A percentile compares a stretch with the other conserved stretches of the same genome.
These are phyloP conservation scores for Rhyacophila evoluta DNA, from an alignment of 2,888 invertebrate species.

Conservation along the genomic window DNA sequence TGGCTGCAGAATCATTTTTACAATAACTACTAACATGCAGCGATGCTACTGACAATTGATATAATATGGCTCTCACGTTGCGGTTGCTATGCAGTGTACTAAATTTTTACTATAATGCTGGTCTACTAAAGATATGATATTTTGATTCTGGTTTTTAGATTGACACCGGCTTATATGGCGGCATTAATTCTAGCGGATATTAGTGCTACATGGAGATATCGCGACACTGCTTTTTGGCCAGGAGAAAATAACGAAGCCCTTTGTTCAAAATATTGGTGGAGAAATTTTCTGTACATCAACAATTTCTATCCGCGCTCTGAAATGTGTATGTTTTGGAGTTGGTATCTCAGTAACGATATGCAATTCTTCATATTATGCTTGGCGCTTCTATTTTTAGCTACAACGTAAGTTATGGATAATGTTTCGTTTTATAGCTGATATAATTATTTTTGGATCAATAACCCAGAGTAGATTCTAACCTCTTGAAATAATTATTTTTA, in stretches of 20 bases:
- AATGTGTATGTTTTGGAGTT: constrained; percentile 68
- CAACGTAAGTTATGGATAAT: constrained; percentile 62
- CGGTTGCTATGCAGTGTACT: no score
- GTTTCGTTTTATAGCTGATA: no score
- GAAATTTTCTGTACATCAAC: constrained; percentile 66
- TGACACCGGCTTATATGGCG: constrained; percentile 65
- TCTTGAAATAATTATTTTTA: no score
- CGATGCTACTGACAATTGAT: no score
- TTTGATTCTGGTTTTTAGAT: no score
- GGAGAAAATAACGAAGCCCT: constrained; percentile 60
- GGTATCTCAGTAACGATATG: constrained; percentile 67
- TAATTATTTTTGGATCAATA: no score
- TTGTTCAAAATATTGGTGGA: constrained; percentile 68
- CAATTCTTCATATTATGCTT: constrained; percentile 63
- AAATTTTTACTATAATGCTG: no score
- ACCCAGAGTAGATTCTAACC: no score
- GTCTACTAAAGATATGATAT: no score
- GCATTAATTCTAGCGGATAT: constrained; percentile 61
- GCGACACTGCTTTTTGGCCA: constrained; percentile 60
- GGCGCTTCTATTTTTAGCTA: constrained; percentile 62
- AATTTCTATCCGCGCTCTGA: constrained; percentile 63
- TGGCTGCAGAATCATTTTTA: no score
- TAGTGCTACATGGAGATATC: constrained; percentile 59
- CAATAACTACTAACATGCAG: no score
- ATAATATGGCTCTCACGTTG: no score